Percentiles rank a stretch among this genome's conserved stretches.
These are phyloP conservation scores for Sphaerodactylus townsendi DNA, from an alignment of 2,113 vertebrate genomes.

Conservation along the genomic window DNA sequence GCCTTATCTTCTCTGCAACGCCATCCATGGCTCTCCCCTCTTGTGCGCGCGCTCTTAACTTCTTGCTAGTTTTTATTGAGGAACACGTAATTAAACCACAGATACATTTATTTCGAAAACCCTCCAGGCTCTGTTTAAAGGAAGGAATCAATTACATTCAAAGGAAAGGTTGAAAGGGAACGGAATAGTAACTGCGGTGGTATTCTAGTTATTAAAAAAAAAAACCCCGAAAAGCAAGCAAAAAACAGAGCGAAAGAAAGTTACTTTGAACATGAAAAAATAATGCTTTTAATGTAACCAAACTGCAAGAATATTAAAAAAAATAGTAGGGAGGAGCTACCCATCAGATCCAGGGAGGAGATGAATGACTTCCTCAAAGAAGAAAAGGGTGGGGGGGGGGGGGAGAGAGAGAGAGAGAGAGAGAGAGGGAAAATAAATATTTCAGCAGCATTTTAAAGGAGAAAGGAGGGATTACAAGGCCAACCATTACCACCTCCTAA, in stretches of 20 bases:
- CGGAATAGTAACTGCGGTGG: background rate
- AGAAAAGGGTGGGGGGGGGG: background rate
- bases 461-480: conserved; percentile 51
- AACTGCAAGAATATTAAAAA: background rate
- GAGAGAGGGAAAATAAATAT: conserved; percentile 12
- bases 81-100: background rate
- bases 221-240: background rate
- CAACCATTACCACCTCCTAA: conserved; percentile 57
- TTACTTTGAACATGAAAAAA: background rate
- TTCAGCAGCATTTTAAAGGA: conserved; percentile 37
- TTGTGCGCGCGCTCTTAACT: background rate
- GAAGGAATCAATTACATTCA: background rate
- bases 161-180: background rate
- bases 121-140: background rate
- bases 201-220: fast-evolving
- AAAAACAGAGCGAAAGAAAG: background rate
- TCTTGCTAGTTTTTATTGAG: background rate
- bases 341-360: background rate
- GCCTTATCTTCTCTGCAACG: background rate
- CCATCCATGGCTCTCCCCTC: fast-evolving
- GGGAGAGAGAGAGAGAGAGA: conserved; percentile 13
- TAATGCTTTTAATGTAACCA: background rate
- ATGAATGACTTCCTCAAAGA: background rate
- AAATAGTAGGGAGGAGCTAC: background rate
- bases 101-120: background rate